Base-by-base conservation (phyloP, 2,113 vertebrate genomes). In the Crypturellus undulatus region DNA sequence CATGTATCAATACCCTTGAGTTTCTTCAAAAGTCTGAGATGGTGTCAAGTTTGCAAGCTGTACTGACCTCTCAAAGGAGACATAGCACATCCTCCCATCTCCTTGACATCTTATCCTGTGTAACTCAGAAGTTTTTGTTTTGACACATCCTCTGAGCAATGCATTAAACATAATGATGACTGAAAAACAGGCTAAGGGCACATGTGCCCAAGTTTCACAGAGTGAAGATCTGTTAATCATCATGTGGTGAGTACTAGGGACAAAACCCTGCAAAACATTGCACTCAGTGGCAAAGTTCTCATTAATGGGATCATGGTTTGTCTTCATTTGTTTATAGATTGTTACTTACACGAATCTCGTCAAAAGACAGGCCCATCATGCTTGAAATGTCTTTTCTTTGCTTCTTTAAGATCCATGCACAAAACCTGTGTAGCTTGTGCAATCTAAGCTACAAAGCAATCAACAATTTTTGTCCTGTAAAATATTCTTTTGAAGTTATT, bases 1-100 rank as follows among this genome's bases (percentile, higher is more conserved):
- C 0, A 0, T n/a, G 13, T 43, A 49, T 65, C 25, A 83, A 60
- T 11, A 75, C 12, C 0, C 1, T 75, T 19, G 54, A 58, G 54
- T 85, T 79, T 65, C 19, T 45, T 51, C 16, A 68, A 51, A 9
- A 64, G 24, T 12, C 34, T 79, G 43, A 75, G n/a, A n/a, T 42
- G 3, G 79, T 43, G 68, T 83, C 47, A 56, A 17, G 20, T 52
- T 75, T 70, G 47, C n/a, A 84, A 79, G 15, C 12, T 58, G 13
- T 32, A 63, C 3, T 26, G 36, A 52, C 17, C 45, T 12, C 28
- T 60, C 36, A 47, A 38, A 84, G 42, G 68, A 63, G 26, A 64
- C 16, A 42, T 9, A 40, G 14, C 8, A 47, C 36, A 25, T 88
- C 30, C 20, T 75, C 42, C 28, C 13, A 36, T 69, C 69, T 85